Evolutionary conservation across 2,888 invertebrate species (phyloP).

Genomic region (Nowickia ferox): DNA sequence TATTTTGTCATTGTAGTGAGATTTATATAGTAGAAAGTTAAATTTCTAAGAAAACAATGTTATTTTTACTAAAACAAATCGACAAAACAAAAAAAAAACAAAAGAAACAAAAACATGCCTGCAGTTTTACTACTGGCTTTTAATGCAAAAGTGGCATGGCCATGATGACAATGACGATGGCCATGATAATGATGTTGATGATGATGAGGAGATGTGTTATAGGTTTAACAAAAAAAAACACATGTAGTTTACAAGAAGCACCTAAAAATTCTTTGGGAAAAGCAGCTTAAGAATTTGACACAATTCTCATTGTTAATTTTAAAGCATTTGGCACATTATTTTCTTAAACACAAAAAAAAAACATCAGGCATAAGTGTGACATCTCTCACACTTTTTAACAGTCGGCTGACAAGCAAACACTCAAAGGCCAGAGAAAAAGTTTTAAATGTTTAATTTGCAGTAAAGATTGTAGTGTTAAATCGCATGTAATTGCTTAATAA

Average conservation of each 20-base stretch:
- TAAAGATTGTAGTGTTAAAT: slow-evolving; percentile 49
- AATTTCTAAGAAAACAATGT: slow-evolving; percentile 63
- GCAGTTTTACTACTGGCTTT: slow-evolving; percentile 5
- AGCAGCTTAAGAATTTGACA: slow-evolving; percentile 77
- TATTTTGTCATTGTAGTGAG: slow-evolving; percentile 82
- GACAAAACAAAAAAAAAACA: slow-evolving; percentile 8
- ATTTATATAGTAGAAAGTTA: slow-evolving; percentile 80
- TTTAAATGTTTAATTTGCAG: slow-evolving; percentile 6
- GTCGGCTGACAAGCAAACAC: slow-evolving; percentile 2
- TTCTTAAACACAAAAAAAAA: slow-evolving; percentile 65
- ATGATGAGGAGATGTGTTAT: slow-evolving; percentile 44
- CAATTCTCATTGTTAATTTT: slow-evolving; percentile 80
- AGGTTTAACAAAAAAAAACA: slow-evolving; percentile 34
- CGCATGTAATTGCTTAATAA: slow-evolving; percentile 74
- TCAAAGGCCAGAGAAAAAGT: background rate
- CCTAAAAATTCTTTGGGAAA: slow-evolving; percentile 65
- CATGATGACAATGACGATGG: background rate
- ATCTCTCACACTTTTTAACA: slow-evolving; percentile 73
- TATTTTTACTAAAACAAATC: background rate
- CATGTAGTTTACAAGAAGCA: slow-evolving; percentile 50
- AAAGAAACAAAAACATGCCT: slow-evolving; percentile 41
- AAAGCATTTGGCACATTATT: slow-evolving; percentile 67
- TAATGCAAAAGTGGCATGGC: slow-evolving; percentile 6
- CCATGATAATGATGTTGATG: background rate
- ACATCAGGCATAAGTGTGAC: slow-evolving; percentile 70